phyloP scores from a whole-genome alignment of 2,888 invertebrate genomes.

The Chirona hameri region DNA sequence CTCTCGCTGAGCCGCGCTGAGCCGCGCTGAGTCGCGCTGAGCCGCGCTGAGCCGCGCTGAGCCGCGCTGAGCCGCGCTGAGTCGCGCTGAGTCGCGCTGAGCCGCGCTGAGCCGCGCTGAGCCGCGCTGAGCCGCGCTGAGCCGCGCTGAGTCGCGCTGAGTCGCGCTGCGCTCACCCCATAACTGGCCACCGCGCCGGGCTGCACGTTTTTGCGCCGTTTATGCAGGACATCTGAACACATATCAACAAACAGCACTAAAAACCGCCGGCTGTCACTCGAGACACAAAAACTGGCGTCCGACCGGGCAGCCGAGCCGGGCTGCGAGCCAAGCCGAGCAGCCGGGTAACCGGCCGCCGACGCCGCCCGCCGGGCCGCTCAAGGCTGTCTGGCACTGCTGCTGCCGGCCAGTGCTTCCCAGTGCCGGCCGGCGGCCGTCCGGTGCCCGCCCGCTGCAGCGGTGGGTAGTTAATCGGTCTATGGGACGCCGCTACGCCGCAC shows the following conservation, averaged over 20 bases:
- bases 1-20: too few species aligned
- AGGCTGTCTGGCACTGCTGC: neutral
- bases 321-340: neutral
- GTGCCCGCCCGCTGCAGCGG: too few species aligned
- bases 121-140: too few species aligned
- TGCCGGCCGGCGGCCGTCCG: neutral
- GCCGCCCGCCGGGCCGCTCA: neutral
- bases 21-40: too few species aligned
- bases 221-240: conserved; percentile 30
- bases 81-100: too few species aligned
- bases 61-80: too few species aligned
- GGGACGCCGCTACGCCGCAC: too few species aligned
- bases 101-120: too few species aligned
- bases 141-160: too few species aligned
- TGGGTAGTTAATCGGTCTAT: too few species aligned
- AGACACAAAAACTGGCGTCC: neutral
- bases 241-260: conserved; percentile 24
- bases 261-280: neutral
- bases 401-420: neutral
- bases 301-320: neutral
- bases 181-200: neutral
- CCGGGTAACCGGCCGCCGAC: neutral
- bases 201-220: conserved; percentile 32
- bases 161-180: neutral
- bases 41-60: too few species aligned